Conservation (phyloP, 1,140 invertebrate species). For the Drosophila kohkoa region DNA sequence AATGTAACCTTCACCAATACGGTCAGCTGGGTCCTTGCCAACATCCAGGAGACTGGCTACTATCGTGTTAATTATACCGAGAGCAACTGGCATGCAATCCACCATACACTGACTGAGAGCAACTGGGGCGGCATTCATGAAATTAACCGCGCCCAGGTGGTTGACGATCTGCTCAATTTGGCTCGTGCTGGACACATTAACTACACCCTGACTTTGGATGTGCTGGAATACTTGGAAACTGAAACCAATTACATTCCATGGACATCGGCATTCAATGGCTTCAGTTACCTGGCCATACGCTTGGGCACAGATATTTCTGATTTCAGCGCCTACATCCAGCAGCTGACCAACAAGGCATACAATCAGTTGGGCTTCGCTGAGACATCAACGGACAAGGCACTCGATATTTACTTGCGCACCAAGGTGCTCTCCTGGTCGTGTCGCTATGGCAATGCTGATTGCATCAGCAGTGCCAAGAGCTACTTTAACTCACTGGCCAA, state of each 20-base stretch:
- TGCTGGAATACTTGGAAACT: conserved; percentile 87
- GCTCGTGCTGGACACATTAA: conserved; percentile 84
- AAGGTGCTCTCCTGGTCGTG: conserved; percentile 86
- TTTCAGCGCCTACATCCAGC: conserved; percentile 67
- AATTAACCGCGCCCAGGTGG: conserved; percentile 91
- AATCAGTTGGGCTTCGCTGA: conserved; percentile 70
- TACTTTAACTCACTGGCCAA: conserved; percentile 65
- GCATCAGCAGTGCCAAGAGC: conserved; percentile 78
- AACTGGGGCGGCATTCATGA: conserved; percentile 87
- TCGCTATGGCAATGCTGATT: conserved; percentile 85
- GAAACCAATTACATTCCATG: conserved; percentile 89
- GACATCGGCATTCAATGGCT: conserved; percentile 87
- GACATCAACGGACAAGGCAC: conserved; percentile 44
- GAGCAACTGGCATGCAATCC: conserved; percentile 88
- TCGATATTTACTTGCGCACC: conserved; percentile 82
- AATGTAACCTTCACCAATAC: background rate
- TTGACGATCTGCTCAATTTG: conserved; percentile 91
- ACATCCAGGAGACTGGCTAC: conserved; percentile 89
- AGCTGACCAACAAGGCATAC: conserved; percentile 67
- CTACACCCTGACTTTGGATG: conserved; percentile 86
- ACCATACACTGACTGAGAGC: conserved; percentile 85
- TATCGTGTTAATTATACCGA: conserved; percentile 93
- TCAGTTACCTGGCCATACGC: conserved; percentile 80
- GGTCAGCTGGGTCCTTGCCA: conserved; percentile 88
- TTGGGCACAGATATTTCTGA: conserved; percentile 63